Evolutionary conservation across 2,113 vertebrate genomes (phyloP).

Genomic region (Bostrychus sinensis): DNA sequence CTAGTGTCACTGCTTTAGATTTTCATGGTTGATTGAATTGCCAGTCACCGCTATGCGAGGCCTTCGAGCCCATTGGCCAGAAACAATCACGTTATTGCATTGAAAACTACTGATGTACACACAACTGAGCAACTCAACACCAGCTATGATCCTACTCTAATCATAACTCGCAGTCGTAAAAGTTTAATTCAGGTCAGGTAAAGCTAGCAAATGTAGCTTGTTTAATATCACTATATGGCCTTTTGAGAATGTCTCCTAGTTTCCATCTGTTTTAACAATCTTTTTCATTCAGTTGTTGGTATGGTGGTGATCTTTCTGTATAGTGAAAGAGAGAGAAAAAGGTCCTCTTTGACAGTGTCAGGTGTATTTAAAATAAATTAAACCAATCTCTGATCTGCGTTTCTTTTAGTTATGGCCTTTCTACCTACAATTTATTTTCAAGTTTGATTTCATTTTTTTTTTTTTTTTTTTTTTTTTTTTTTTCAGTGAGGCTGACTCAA

Average conservation of each 20-base stretch:
- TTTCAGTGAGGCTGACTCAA: conserved; percentile 40
- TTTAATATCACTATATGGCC: neutral
- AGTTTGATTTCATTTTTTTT: conserved; percentile 48
- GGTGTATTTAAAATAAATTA: too few relatives aligned
- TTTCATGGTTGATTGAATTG: too few relatives aligned
- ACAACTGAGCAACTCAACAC: too few relatives aligned
- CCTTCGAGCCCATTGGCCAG: neutral
- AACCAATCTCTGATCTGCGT: conserved; percentile 63
- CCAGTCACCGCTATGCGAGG: neutral
- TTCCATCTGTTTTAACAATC: conserved; percentile 8
- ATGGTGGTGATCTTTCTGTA: conserved; percentile 8
- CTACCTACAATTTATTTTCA: conserved; percentile 72
- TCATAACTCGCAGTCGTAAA: too few relatives aligned
- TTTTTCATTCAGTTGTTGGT: conserved; percentile 9
- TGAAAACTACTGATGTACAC: neutral
- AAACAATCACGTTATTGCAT: neutral
- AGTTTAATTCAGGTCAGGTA: too few relatives aligned
- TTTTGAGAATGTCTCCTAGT: neutral
- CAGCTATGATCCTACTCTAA: too few relatives aligned
- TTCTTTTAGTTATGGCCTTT: conserved; percentile 78
- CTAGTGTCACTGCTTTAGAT: too few relatives aligned
- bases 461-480: too few relatives aligned
- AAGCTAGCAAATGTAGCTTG: neutral
- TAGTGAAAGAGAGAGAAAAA: conserved; percentile 42
- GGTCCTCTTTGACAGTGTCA: conserved; percentile 47